Conservation (phyloP, 2,113 vertebrate genomes). For the Marcusenius ussheri region DNA sequence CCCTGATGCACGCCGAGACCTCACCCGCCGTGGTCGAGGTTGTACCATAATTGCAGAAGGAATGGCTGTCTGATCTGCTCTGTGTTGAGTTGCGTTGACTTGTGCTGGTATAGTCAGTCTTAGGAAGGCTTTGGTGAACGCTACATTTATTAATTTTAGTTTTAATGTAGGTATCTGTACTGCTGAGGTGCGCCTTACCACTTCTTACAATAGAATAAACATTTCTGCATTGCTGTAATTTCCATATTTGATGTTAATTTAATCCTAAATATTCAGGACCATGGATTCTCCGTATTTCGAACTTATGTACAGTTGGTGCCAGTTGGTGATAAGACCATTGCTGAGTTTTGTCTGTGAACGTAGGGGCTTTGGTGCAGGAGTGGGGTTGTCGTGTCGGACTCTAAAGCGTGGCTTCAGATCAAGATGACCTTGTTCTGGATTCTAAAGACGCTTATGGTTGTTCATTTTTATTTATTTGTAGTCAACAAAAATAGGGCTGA, state of each 20-base stretch:
- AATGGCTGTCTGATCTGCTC: background rate
- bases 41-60: background rate
- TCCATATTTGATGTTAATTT: slow-evolving; percentile 14
- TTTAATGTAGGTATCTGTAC: background rate
- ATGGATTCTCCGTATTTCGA: slow-evolving; percentile 13
- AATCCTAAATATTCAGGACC: slow-evolving; percentile 5
- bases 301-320: slow-evolving; percentile 18
- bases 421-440: background rate
- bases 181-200: background rate
- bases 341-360: background rate
- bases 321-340: slow-evolving; percentile 16
- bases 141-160: background rate
- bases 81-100: background rate
- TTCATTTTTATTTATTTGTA: background rate
- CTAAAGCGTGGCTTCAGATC: background rate
- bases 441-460: background rate
- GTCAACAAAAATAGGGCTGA: background rate
- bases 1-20: background rate
- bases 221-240: background rate
- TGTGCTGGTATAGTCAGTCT: background rate
- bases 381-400: background rate
- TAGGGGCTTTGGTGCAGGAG: background rate
- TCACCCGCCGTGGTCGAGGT: background rate
- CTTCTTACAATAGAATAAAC: background rate
- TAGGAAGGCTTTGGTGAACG: background rate